Conservation (phyloP, 1,140 invertebrate species). For the Calliphora vicina region DNA sequence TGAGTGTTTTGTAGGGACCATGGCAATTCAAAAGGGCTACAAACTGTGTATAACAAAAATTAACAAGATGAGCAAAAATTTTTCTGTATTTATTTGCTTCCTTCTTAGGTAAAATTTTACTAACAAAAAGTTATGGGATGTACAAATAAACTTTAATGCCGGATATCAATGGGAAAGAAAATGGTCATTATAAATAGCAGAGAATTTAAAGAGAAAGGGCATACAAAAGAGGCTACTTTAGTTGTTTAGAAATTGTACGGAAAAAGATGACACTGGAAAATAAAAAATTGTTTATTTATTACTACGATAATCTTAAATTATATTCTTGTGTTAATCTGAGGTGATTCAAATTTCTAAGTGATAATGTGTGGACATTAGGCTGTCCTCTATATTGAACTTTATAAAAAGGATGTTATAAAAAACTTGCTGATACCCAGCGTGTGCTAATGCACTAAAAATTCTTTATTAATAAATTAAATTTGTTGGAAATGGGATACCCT, state of each 20-base stretch:
- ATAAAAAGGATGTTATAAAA: no score
- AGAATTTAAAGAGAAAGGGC: background rate
- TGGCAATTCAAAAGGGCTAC: background rate
- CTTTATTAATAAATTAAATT: no score
- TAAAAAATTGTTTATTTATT: no score
- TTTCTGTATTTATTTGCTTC: background rate
- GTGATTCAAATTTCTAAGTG: no score
- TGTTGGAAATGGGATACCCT: no score
- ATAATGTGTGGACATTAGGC: no score
- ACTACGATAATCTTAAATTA: no score
- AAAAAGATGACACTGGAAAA: background rate
- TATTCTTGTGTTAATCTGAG: no score
- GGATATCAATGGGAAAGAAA: background rate
- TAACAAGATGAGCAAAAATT: conserved; percentile 1
- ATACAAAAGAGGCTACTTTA: background rate
- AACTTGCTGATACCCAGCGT: no score
- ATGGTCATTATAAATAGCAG: background rate
- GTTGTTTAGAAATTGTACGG: background rate
- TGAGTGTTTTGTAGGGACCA: background rate
- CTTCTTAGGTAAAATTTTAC: background rate
- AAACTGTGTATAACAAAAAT: conserved; percentile 36
- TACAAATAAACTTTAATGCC: background rate
- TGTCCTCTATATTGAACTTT: no score
- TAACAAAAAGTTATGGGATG: background rate
- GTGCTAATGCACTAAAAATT: no score